Evolutionary conservation across 2,797 vertebrate species (phyloP), one percentile per base, ranked within the genome.

Genomic region (Carcharodon carcharias): DNA sequence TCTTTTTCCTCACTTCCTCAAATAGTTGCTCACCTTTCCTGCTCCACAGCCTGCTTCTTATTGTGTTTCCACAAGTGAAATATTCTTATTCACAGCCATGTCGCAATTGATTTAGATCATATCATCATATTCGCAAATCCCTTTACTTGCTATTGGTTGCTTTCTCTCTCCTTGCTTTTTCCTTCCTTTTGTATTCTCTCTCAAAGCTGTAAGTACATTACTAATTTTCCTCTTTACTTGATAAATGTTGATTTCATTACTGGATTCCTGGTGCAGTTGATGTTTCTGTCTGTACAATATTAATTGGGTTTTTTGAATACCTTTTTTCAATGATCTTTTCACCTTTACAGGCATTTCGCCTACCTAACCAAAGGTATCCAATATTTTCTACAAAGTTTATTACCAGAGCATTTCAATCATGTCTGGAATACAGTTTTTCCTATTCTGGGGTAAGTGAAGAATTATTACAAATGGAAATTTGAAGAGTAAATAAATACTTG

Each of bases 331-430:
- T 89, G 18, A 40, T 50, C 82, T 85, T 85, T 85, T 85, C 82
- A 85, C 40, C 50, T 50, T 85, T 85, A 35, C 89, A 92, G 89
- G 58, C 58, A 63, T 4, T 63, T 92, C 3, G 7, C 61, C 23
- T 14, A 71, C 26, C 21, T 67, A n/a, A 40, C 58, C 56, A n/a
- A 92, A 92, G 89, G 35, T 35, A 35, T 14, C 23, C 26, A 56
- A 58, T 91, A 35, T n/a, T 91, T 91, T 92, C 89, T 1, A 63
- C 56, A 91, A 45, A 85, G 89, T 92, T 71, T 95, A 95, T 69
- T 95, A 71, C 65, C 14, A 69, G 93, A 71, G 23, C 21, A 92
- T 71, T 73, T 54, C 9, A 26, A 50, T 7, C 3, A 92, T 71
- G 40, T 54, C 58, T 67, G 63, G 40, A 63, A 67, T 67, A 8